phyloP scores from a whole-genome alignment of 2,113 vertebrate species.

The Pachycephala philippinensis region DNA sequence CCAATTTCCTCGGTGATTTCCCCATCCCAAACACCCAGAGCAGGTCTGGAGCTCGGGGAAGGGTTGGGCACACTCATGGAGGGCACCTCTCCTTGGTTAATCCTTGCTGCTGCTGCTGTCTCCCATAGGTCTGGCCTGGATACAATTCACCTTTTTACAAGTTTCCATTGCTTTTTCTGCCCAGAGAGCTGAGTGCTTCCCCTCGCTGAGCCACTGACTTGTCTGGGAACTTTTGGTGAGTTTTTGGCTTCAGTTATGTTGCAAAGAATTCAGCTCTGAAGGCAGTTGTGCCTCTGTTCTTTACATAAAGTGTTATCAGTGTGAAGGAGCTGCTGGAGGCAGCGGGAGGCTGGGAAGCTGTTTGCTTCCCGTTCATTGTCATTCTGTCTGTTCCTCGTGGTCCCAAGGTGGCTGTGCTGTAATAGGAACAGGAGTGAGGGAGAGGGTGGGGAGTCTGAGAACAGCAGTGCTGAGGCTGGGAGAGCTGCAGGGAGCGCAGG shows the following conservation, averaged over 20 bases:
- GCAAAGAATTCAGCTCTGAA: too few species aligned
- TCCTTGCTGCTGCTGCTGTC: neutral
- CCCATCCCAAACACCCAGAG: neutral
- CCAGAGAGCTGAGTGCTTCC: neutral
- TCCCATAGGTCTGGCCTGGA: neutral
- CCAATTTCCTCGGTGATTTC: neutral
- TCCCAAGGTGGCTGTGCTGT: neutral
- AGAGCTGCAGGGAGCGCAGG: neutral
- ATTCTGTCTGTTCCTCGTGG: neutral
- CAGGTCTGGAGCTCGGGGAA: neutral
- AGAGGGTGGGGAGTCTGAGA: neutral
- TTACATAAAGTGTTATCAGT: fast-evolving
- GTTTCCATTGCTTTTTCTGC: neutral
- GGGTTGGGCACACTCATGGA: neutral
- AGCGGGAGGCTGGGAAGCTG: neutral
- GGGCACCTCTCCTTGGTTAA: neutral
- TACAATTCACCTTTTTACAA: neutral
- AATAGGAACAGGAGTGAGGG: neutral
- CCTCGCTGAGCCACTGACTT: neutral
- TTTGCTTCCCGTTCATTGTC: neutral
- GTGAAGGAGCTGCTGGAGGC: neutral
- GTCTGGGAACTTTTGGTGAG: fast-evolving
- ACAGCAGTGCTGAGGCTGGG: neutral
- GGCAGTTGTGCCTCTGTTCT: neutral
- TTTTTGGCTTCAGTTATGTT: neutral